Evolutionary conservation across 2,888 invertebrate genomes (phyloP).

Genomic region (Polyommatus iphigenia): DNA sequence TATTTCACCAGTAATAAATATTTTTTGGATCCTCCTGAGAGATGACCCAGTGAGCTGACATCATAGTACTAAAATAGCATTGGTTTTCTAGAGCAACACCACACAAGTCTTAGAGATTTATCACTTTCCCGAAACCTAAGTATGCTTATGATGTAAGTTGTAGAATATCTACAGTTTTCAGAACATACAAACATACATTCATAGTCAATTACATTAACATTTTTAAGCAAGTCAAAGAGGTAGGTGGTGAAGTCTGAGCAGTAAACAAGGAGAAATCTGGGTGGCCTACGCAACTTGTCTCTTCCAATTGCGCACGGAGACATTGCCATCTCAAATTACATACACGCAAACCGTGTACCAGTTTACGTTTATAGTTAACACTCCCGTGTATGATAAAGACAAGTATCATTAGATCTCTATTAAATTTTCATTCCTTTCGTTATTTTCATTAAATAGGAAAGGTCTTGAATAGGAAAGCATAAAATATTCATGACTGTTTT

Average conservation of each 20-base stretch:
- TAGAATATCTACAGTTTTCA: not conserved
- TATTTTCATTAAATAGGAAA: not conserved
- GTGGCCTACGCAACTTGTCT: no score
- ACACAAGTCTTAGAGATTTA: not conserved
- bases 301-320: not conserved
- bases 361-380: not conserved
- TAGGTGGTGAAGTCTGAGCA: not conserved
- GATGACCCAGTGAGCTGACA: constrained; percentile 36
- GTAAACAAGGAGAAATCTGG: no score
- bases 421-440: not conserved
- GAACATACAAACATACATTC: constrained; percentile 8
- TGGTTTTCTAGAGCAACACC: not conserved
- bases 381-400: not conserved
- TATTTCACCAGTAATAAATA: not conserved
- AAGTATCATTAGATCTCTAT: not conserved
- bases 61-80: not conserved
- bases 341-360: not conserved
- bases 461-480: not conserved
- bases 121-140: not conserved
- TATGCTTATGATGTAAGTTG: not conserved
- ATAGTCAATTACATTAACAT: not conserved
- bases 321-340: no score
- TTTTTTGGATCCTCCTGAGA: not conserved
- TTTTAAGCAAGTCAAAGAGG: not conserved
- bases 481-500: not conserved